A percentile compares a stretch with the other conserved stretches of the same genome.
Evolutionary conservation across 1,140 invertebrate species (phyloP).

Genomic region (Paramacrobiotus metropolitanus): DNA sequence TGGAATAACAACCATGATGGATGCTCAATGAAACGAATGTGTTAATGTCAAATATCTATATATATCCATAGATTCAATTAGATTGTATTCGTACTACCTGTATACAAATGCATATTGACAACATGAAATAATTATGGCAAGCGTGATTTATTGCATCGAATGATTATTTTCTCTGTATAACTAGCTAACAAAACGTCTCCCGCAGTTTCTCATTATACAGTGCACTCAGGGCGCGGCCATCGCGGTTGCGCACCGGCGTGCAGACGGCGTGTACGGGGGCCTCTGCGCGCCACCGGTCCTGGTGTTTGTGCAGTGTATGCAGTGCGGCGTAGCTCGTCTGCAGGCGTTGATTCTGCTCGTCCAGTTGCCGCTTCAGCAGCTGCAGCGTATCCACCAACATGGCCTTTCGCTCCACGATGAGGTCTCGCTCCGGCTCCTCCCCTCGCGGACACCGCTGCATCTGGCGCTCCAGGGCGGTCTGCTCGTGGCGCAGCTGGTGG

Average conservation of each 20-base stretch:
- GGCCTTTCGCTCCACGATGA: background rate
- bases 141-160: too few relatives aligned
- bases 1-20: too few relatives aligned
- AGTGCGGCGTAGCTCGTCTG: background rate
- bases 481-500: background rate
- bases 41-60: too few relatives aligned
- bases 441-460: background rate
- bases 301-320: background rate
- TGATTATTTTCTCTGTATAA: too few relatives aligned
- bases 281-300: too few relatives aligned
- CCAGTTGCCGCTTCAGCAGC: background rate
- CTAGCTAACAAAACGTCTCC: constrained; percentile 1
- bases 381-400: background rate
- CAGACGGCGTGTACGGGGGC: background rate
- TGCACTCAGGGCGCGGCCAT: background rate
- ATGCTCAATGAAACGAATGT: too few relatives aligned
- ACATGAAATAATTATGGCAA: too few relatives aligned
- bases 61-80: too few relatives aligned
- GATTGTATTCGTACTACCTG: too few relatives aligned
- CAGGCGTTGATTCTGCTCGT: background rate
- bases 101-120: too few relatives aligned
- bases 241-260: background rate
- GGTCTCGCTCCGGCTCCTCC: background rate
- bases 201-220: background rate
- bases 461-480: background rate